Evolutionary conservation across 1,140 invertebrate species (phyloP).

Genomic region (Oscheius sp.): DNA sequence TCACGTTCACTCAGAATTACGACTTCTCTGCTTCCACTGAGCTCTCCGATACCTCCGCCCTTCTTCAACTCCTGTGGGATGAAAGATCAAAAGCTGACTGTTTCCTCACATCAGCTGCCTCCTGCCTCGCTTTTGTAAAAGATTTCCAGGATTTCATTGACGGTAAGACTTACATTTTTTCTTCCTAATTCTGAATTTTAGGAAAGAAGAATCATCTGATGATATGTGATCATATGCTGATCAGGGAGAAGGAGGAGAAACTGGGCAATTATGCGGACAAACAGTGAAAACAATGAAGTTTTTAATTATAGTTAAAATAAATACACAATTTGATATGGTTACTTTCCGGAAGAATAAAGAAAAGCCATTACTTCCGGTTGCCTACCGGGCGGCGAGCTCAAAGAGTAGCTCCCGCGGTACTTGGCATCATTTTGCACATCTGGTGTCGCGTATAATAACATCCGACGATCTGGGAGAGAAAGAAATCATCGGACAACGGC

Average conservation of each 20-base stretch:
- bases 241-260: slow-evolving; percentile 8
- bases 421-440: slow-evolving; percentile 1
- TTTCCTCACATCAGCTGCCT: slow-evolving; percentile 6
- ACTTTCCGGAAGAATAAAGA: background rate
- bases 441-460: background rate
- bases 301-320: background rate
- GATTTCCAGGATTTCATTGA: slow-evolving; percentile 22
- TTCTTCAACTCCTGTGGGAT: slow-evolving; percentile 38
- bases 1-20: slow-evolving; percentile 37
- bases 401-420: background rate
- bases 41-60: background rate
- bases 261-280: background rate
- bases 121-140: slow-evolving; percentile 4
- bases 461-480: background rate
- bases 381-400: slow-evolving; percentile 1
- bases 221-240: slow-evolving; percentile 28
- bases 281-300: background rate
- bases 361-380: too few relatives aligned
- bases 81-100: slow-evolving; percentile 27
- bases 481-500: background rate
- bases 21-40: slow-evolving; percentile 8
- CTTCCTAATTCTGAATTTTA: background rate
- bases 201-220: slow-evolving; percentile 31
- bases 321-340: background rate
- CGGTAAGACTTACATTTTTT: slow-evolving; percentile 8